These are phyloP conservation scores for Mesocricetus auratus DNA, from an alignment of 2,113 vertebrate genomes.

Conservation along the genomic window DNA sequence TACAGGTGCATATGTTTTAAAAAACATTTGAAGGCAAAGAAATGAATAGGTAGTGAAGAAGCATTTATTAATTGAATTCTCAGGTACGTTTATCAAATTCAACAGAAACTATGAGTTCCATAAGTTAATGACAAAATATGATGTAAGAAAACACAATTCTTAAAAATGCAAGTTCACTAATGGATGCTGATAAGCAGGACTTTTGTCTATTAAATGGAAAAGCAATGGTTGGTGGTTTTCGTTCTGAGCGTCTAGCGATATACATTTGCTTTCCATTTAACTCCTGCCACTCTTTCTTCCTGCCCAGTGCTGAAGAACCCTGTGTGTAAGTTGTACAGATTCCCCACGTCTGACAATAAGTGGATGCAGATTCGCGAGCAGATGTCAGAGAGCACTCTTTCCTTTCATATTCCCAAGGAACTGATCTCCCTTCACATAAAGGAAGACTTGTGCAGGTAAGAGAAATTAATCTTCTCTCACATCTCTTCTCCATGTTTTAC, in stretches of 20 bases:
- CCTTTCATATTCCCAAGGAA: slow-evolving; percentile 97
- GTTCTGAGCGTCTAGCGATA: not conserved
- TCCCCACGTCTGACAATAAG: slow-evolving; percentile 96
- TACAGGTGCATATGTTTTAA: not conserved
- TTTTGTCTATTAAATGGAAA: not conserved
- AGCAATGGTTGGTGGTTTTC: not conserved
- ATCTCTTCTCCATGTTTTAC: not conserved
- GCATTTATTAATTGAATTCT: not conserved
- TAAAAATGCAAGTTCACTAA: not conserved
- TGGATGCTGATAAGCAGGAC: not conserved
- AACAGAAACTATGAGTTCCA: not conserved
- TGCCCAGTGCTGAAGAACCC: slow-evolving; percentile 95
- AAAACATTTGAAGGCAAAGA: not conserved
- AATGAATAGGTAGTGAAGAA: slow-evolving; percentile 11
- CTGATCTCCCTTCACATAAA: slow-evolving; percentile 95
- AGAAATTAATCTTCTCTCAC: slow-evolving; percentile 22
- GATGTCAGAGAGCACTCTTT: slow-evolving; percentile 97
- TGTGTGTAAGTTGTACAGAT: slow-evolving; percentile 95
- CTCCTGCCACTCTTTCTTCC: slow-evolving; percentile 14
- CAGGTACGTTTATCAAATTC: not conserved
- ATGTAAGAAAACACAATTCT: not conserved
- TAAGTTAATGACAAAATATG: not conserved
- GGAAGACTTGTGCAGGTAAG: slow-evolving; percentile 96
- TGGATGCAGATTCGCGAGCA: slow-evolving; percentile 97
- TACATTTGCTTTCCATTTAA: not conserved